These are phyloP conservation scores for Panagrolaimus sp. DNA, from an alignment of 1,140 invertebrate species.

Conservation along the genomic window DNA sequence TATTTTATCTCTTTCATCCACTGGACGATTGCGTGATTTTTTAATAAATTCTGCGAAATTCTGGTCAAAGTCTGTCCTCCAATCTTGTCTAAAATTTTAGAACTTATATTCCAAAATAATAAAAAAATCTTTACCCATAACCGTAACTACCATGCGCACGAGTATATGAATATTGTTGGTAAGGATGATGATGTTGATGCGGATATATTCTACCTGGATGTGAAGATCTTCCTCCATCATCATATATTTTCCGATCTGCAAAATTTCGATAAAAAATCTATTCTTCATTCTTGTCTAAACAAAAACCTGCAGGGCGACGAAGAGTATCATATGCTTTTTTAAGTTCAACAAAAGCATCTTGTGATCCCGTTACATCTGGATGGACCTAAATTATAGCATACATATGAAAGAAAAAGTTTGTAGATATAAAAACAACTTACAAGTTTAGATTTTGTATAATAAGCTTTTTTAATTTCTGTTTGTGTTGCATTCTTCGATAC, in stretches of 20 bases:
- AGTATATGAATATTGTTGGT: background rate
- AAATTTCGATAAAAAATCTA: too few species aligned
- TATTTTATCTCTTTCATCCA: background rate
- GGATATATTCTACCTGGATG: background rate
- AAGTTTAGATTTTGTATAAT: constrained; percentile 20
- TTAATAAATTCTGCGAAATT: background rate
- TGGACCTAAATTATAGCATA: too few species aligned
- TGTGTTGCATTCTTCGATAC: constrained; percentile 16
- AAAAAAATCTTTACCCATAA: background rate
- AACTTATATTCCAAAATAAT: background rate
- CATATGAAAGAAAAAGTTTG: too few species aligned
- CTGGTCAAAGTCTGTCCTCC: background rate
- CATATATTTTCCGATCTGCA: constrained; percentile 6
- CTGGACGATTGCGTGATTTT: background rate
- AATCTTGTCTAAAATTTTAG: background rate
- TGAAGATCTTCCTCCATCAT: background rate
- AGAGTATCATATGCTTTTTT: constrained; percentile 21
- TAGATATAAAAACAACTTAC: too few species aligned
- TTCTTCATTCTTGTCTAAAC: too few species aligned
- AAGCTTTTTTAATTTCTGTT: constrained; percentile 22
- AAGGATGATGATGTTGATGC: background rate
- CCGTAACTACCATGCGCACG: background rate
- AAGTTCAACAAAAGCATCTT: constrained; percentile 16
- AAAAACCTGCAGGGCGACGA: background rate
- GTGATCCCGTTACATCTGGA: constrained; percentile 1